A percentile compares a stretch with the other conserved stretches of the same genome.
phyloP scores from a whole-genome alignment of 2,113 vertebrate genomes.

The Plotosus lineatus region DNA sequence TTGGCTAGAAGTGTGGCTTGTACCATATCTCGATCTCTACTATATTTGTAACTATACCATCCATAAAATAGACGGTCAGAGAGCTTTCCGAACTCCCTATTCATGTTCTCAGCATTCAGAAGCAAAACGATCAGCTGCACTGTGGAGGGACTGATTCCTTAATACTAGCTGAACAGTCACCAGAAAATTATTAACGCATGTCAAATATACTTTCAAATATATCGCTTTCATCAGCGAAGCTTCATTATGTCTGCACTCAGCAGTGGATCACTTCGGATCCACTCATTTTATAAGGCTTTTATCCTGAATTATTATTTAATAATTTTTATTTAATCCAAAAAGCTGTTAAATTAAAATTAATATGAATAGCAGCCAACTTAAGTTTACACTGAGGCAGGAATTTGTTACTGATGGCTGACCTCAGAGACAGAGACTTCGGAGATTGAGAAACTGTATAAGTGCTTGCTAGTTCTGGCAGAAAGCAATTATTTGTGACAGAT shows the following conservation, averaged over 20 bases:
- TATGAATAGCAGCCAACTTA: not conserved
- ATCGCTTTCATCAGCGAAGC: not conserved
- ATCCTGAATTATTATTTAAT: too few relatives aligned
- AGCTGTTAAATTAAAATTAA: too few relatives aligned
- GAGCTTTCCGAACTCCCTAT: too few relatives aligned
- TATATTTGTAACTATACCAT: too few relatives aligned
- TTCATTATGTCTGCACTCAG: not conserved
- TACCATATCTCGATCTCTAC: too few relatives aligned
- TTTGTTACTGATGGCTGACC: not conserved
- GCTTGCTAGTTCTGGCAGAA: not conserved
- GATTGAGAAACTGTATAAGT: not conserved
- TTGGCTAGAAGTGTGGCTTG: not conserved
- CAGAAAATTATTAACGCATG: not conserved
- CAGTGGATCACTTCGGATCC: too few relatives aligned
- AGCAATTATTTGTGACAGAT: not conserved
- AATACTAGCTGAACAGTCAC: too few relatives aligned
- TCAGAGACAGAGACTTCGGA: not conserved
- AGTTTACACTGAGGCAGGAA: not conserved
- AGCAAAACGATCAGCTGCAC: not conserved
- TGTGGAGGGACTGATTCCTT: too few relatives aligned
- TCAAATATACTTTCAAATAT: not conserved
- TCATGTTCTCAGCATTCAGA: not conserved
- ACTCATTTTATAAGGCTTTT: too few relatives aligned
- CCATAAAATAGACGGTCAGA: too few relatives aligned
- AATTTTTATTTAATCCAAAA: too few relatives aligned